phyloP scores from a whole-genome alignment of 1,140 invertebrate species.

The Drosophila asahinai region DNA sequence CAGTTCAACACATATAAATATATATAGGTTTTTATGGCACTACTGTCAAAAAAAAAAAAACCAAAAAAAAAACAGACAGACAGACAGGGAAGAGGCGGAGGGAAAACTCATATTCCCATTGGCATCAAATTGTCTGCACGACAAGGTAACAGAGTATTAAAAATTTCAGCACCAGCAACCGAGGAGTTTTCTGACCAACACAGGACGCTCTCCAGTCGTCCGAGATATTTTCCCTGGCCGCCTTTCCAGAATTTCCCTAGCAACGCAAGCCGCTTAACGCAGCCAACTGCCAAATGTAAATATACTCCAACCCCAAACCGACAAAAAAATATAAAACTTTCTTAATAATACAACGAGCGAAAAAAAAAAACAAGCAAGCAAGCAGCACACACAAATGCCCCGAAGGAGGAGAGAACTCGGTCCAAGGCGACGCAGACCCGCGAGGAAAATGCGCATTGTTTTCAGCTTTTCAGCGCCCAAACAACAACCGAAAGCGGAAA shows the following conservation, averaged over 20 bases:
- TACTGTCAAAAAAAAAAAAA: slow-evolving; percentile 21
- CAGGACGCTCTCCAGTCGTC: not conserved
- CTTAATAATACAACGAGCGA: slow-evolving; percentile 76
- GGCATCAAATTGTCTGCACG: slow-evolving; percentile 78
- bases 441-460: slow-evolving; percentile 79
- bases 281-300: slow-evolving; percentile 81
- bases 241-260: slow-evolving; percentile 49
- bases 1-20: slow-evolving; percentile 25
- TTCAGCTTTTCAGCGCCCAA: slow-evolving; percentile 80
- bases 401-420: slow-evolving; percentile 47
- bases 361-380: slow-evolving; percentile 24
- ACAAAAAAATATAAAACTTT: slow-evolving; percentile 81
- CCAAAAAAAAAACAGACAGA: not conserved
- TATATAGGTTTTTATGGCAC: slow-evolving; percentile 45
- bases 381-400: slow-evolving; percentile 10
- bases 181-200: slow-evolving; percentile 62
- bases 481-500: slow-evolving; percentile 50
- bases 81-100: slow-evolving; percentile 11
- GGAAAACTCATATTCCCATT: slow-evolving; percentile 68
- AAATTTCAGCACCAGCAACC: slow-evolving; percentile 70
- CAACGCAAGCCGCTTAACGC: slow-evolving; percentile 79
- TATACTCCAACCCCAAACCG: slow-evolving; percentile 72
- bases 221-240: slow-evolving; percentile 28
- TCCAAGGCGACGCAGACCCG: slow-evolving; percentile 78
- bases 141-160: slow-evolving; percentile 81